Evolutionary conservation across 1,140 invertebrate species (phyloP).

Genomic region (Pachypeltis micranthus): DNA sequence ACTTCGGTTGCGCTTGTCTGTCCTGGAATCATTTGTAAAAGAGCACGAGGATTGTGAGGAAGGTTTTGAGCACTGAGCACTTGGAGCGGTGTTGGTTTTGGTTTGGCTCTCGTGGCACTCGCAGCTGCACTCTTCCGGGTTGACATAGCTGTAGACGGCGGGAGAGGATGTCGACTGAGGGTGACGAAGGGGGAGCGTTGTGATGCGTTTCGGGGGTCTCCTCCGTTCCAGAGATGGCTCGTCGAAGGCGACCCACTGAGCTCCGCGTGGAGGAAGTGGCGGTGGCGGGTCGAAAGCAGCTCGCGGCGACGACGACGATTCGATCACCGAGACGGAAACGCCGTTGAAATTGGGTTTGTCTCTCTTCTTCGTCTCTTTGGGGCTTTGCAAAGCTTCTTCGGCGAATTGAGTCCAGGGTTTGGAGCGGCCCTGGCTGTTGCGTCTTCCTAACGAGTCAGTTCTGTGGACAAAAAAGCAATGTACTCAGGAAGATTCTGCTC

Average conservation of each 20-base stretch:
- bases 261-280: constrained; percentile 39
- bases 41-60: constrained; percentile 9
- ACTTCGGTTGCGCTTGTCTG: constrained; percentile 19
- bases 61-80: constrained; percentile 12
- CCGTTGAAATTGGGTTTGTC: neutral
- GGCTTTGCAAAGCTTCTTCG: constrained; percentile 18
- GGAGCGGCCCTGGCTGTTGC: constrained; percentile 22
- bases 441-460: constrained; percentile 13
- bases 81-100: constrained; percentile 3
- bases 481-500: neutral
- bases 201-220: constrained; percentile 64
- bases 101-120: constrained; percentile 54
- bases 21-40: constrained; percentile 14
- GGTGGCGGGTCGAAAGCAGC: constrained; percentile 32
- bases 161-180: neutral
- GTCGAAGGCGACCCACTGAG: constrained; percentile 70
- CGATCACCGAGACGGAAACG: neutral
- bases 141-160: constrained; percentile 60
- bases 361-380: constrained; percentile 4
- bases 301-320: constrained; percentile 8
- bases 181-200: constrained; percentile 50
- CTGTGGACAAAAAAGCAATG: constrained; percentile 2
- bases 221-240: constrained; percentile 68
- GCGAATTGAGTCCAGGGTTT: constrained; percentile 26
- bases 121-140: constrained; percentile 69